These are phyloP conservation scores for Argyrosomus japonicus DNA, from an alignment of 2,113 vertebrate genomes.

Conservation along the genomic window DNA sequence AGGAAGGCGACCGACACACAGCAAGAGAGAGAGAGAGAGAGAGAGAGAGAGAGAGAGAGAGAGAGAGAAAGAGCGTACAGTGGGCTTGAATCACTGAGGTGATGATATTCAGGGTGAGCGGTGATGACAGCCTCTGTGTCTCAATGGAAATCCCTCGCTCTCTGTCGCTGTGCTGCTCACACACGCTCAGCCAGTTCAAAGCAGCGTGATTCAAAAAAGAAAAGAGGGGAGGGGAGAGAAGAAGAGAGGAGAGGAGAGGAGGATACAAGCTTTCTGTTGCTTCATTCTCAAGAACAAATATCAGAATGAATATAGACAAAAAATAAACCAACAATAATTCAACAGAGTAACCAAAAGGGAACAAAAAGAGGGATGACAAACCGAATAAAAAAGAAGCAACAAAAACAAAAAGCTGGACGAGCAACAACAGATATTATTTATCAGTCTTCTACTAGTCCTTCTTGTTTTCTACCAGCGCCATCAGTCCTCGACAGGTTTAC, in stretches of 20 bases:
- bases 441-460: background rate
- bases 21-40: conserved; percentile 39
- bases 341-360: background rate
- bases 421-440: background rate
- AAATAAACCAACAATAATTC: background rate
- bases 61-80: conserved; percentile 49
- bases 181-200: conserved; percentile 18
- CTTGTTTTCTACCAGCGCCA: background rate
- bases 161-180: conserved; percentile 30
- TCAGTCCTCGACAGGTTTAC: background rate
- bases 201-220: conserved; percentile 16
- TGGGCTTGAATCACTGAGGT: conserved; percentile 62
- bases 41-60: conserved; percentile 44
- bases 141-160: conserved; percentile 61
- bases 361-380: background rate
- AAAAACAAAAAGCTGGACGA: background rate
- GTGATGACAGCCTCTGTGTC: conserved; percentile 62
- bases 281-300: background rate
- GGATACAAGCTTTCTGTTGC: background rate
- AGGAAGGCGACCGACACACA: conserved; percentile 31
- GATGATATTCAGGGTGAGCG: conserved; percentile 64
- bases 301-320: background rate
- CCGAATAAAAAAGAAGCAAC: no score
- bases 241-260: background rate
- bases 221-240: conserved; percentile 11